These are phyloP conservation scores for Stenchaetothrips biformis DNA, from an alignment of 2,888 invertebrate genomes.

Conservation along the genomic window DNA sequence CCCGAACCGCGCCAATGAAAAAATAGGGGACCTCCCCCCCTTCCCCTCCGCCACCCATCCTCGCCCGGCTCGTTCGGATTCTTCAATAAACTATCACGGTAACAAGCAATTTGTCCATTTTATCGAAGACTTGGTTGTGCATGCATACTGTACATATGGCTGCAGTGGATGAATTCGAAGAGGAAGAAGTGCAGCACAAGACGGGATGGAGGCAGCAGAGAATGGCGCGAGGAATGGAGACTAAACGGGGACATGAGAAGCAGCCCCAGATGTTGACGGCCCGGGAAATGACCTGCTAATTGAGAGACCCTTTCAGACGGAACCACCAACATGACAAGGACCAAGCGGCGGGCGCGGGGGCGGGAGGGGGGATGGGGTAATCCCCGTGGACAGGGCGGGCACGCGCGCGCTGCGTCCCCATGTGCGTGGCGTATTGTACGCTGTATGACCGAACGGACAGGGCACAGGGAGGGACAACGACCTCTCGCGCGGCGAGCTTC, in stretches of 20 bases:
- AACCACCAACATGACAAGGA: neutral
- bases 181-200: too few species aligned
- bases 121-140: too few species aligned
- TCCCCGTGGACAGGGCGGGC: neutral
- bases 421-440: neutral
- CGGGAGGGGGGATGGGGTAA: neutral
- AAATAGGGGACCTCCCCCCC: neutral
- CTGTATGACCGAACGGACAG: too few species aligned
- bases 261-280: neutral
- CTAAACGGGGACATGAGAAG: too few species aligned
- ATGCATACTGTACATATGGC: too few species aligned
- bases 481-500: neutral
- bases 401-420: neutral
- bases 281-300: constrained; percentile 11
- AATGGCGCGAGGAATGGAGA: too few species aligned
- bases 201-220: too few species aligned
- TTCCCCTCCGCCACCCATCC: neutral
- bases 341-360: neutral
- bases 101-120: too few species aligned
- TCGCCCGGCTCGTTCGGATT: neutral
- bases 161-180: too few species aligned
- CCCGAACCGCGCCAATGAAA: too few species aligned
- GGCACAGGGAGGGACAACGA: neutral
- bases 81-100: too few species aligned
- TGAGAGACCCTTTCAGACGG: neutral